These are phyloP conservation scores for Zaprionus davidi DNA, from an alignment of 1,140 invertebrate species.

Conservation along the genomic window DNA sequence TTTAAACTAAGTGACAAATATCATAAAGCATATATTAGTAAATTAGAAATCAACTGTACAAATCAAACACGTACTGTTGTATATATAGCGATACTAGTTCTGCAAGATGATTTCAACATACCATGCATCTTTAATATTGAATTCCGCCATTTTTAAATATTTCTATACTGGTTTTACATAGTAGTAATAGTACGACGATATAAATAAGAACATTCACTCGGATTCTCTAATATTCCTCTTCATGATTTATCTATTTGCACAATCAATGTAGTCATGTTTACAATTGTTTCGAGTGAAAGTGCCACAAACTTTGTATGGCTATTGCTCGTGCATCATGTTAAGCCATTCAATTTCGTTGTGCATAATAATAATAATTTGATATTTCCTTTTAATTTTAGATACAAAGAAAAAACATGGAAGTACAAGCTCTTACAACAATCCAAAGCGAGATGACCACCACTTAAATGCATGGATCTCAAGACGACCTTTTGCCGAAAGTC, in stretches of 20 bases:
- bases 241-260: too few relatives aligned
- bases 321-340: not conserved
- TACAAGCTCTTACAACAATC: slow-evolving; percentile 56
- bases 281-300: too few relatives aligned
- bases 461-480: slow-evolving; percentile 70
- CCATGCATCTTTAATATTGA: too few relatives aligned
- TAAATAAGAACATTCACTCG: too few relatives aligned
- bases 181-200: too few relatives aligned
- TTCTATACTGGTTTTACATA: too few relatives aligned
- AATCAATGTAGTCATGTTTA: too few relatives aligned
- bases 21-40: not conserved
- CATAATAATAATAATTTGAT: not conserved
- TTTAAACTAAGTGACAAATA: not conserved
- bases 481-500: slow-evolving; percentile 53
- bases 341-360: too few relatives aligned
- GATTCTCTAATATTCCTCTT: too few relatives aligned
- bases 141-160: too few relatives aligned
- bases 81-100: not conserved
- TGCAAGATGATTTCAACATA: too few relatives aligned
- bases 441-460: slow-evolving; percentile 71
- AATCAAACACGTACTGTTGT: not conserved
- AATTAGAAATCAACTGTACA: not conserved
- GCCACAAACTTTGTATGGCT: too few relatives aligned
- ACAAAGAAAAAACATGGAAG: slow-evolving; percentile 72
- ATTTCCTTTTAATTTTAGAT: slow-evolving; percentile 51